These are phyloP conservation scores for Sorex fumeus DNA, from an alignment of 2,113 vertebrate species.

Conservation along the genomic window DNA sequence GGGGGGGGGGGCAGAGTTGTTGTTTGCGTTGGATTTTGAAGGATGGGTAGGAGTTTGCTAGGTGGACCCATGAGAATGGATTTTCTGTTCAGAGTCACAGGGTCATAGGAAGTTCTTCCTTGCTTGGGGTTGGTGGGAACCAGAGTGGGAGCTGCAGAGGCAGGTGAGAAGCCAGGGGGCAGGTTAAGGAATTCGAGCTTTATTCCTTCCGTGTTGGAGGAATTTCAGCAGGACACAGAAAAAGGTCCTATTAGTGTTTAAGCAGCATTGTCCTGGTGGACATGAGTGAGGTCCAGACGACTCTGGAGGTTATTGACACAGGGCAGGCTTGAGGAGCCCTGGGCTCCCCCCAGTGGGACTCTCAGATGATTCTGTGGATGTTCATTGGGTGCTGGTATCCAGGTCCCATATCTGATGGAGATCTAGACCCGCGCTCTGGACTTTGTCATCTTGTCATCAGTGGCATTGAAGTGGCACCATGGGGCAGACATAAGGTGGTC, in stretches of 20 bases:
- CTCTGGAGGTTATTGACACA: not conserved
- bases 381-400: not conserved
- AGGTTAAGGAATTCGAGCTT: not conserved
- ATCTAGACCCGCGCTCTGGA: not conserved
- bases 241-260: not conserved
- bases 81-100: not conserved
- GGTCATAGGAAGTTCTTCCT: not conserved
- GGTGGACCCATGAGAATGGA: not conserved
- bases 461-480: not conserved
- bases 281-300: not conserved
- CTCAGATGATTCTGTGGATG: not conserved
- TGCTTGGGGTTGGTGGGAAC: not conserved
- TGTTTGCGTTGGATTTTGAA: not conserved
- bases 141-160: not conserved
- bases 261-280: not conserved
- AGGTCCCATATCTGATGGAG: not conserved
- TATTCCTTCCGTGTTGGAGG: not conserved
- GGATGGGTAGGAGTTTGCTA: slow-evolving; percentile 34
- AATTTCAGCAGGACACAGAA: not conserved
- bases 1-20: no score
- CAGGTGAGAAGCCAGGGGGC: not conserved
- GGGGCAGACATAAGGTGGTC: not conserved
- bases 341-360: not conserved
- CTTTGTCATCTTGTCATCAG: not conserved
- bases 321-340: no score